These are phyloP conservation scores for Hypomecis atomaria DNA, from an alignment of 2,888 invertebrate genomes.

Conservation along the genomic window DNA sequence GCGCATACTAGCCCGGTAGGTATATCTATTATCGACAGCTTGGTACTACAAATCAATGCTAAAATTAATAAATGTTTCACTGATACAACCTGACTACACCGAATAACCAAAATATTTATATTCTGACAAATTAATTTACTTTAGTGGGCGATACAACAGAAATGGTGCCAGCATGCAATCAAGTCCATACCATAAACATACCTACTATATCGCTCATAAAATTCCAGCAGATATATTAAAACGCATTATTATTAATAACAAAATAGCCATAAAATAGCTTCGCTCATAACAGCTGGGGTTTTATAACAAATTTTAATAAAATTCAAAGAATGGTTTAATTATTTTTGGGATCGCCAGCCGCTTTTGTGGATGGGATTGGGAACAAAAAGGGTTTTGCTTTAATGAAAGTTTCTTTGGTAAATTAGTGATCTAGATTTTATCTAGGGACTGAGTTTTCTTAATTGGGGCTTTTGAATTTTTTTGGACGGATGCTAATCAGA, in stretches of 20 bases:
- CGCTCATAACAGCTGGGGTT: slow-evolving; percentile 8
- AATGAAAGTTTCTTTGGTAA: slow-evolving; percentile 20
- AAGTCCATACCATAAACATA: slow-evolving; percentile 2
- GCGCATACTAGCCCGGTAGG: too few species aligned
- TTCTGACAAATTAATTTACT: too few species aligned
- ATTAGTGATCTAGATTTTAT: slow-evolving; percentile 9
- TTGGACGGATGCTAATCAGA: not conserved
- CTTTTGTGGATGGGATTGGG: slow-evolving; percentile 15
- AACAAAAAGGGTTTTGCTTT: slow-evolving; percentile 8
- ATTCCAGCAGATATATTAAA: slow-evolving; percentile 27
- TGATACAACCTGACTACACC: too few species aligned
- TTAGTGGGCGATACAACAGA: too few species aligned
- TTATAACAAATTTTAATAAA: slow-evolving; percentile 22
- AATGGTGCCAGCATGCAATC: not conserved
- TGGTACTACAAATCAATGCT: too few species aligned
- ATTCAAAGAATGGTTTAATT: slow-evolving; percentile 23
- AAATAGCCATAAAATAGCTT: slow-evolving; percentile 18
- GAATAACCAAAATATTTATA: too few species aligned
- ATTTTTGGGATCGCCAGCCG: slow-evolving; percentile 16
- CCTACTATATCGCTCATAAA: slow-evolving; percentile 5
- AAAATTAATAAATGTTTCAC: too few species aligned
- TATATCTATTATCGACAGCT: too few species aligned
- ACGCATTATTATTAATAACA: slow-evolving; percentile 17
- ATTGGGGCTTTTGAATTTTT: not conserved
- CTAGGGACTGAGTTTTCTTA: slow-evolving; percentile 2